phyloP scores from a whole-genome alignment of 2,888 invertebrate species.

The Dynastes grantii region DNA sequence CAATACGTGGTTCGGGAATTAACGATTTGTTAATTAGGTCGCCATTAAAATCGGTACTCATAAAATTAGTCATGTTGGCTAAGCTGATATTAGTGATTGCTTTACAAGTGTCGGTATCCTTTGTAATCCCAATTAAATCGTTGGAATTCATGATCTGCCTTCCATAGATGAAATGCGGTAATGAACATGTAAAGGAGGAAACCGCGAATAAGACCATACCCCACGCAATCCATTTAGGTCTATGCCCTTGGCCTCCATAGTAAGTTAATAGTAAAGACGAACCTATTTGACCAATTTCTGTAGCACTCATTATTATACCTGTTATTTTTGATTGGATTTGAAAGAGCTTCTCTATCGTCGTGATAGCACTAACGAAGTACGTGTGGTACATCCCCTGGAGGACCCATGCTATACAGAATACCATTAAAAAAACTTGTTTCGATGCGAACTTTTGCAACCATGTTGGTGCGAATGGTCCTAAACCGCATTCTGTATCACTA shows the following conservation, averaged over 20 bases:
- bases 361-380: constrained; percentile 94
- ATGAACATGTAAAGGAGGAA: constrained; percentile 88
- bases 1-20: constrained; percentile 76
- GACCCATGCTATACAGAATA: constrained; percentile 91
- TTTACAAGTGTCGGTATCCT: constrained; percentile 70
- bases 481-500: constrained; percentile 81
- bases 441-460: constrained; percentile 87
- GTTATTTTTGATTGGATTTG: constrained; percentile 94
- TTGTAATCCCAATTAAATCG: constrained; percentile 68
- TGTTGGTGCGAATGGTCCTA: constrained; percentile 84
- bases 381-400: constrained; percentile 94
- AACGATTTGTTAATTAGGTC: constrained; percentile 70
- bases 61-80: constrained; percentile 39
- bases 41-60: constrained; percentile 25
- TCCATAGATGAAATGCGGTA: constrained; percentile 91
- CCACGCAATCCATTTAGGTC: constrained; percentile 94
- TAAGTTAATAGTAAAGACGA: constrained; percentile 91
- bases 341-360: constrained; percentile 93
- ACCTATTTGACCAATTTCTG: constrained; percentile 94
- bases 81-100: constrained; percentile 36
- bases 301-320: constrained; percentile 90
- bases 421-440: constrained; percentile 90
- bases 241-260: constrained; percentile 91
- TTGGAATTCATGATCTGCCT: constrained; percentile 78
- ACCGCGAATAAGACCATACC: constrained; percentile 92